Evolutionary conservation across 1,140 invertebrate genomes (phyloP), one percentile per base, ranked within the genome.

Genomic region (Papilio polyxenes): DNA sequence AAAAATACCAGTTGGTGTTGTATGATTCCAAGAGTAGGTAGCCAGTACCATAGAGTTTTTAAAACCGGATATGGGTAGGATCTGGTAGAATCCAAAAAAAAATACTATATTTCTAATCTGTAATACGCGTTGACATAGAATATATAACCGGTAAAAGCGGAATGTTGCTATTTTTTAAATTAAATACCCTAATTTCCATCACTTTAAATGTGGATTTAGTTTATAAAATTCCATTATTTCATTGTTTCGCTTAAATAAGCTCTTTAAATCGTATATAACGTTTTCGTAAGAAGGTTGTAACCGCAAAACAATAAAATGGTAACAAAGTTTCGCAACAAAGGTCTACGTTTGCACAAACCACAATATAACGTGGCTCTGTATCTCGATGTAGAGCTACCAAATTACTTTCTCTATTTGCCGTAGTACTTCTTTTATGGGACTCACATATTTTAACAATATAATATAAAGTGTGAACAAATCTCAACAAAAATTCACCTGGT

Each of bases 11-110:
- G 59, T 80, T 80, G 53, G 76, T 53, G 17, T 53, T 53, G 51
- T 59, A 78, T 40, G 59, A 79, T 77, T 48, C 59, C 59, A 13
- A 80, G 78, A 80, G 37, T 40, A 79, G 56, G 62, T 69, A 69
- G 23, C 56, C 62, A 44, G 20, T 31, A 69, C n/a, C 3, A 65
- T 31, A 65, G 20, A 65, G 23, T 13, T 31, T 31, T 2, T 72
- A 17, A 65, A 65, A 72, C n/a, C 56, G 56, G 56, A 72, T 37
- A 37, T 72, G 65, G 23, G 31, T 72, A 72, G 65, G 31, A 59
- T 20, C 7, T 20, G 56, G 56, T 59, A 59, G 56, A 59, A 59
- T 59, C n/a, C 17, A n/a, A n/a, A 20, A 59, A 74, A 31, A 31
- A 0, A 31, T n/a, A 37, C 15, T n/a, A 74, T 44, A 44, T 40